Evolutionary conservation across 64 coral and sea anemone genomes (phyloP), one percentile per base, ranked within the genome.

Genomic region (Astreopora myriophthalma): DNA sequence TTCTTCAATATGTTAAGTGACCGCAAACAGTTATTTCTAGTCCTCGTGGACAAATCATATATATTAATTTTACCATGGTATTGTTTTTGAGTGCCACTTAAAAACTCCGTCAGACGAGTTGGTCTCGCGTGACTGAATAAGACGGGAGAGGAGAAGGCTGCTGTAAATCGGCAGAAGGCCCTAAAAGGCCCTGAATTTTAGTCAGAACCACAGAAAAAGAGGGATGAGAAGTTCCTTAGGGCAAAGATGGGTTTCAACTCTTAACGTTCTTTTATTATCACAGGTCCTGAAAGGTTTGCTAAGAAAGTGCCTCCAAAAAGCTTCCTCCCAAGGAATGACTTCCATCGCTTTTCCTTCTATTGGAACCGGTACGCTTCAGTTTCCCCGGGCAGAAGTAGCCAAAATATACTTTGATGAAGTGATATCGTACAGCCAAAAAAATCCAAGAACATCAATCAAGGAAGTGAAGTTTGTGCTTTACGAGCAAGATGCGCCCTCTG

Each of bases 261-360:
- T 16, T 13, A 2, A 14, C 12, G 27, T 19, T 9, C 20, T 52
- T 28, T 31, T 3, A 8, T 55, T 9, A 13, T 6, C 42, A 19
- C 22, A 85, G 65, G 65, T 68, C 27, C 34, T 65, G 8, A 69
- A 60, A 27, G 52, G 13, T 48, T 4, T 80, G 6, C 14, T 80
- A 6, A 0, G 14, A n/a, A 80, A 80, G 8, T 92, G 89, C 55
- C 74, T 95, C 2, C 46, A 60, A 22, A 76, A 79, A 75, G 89
- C 94, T 64, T 27, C 86, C 6, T 34, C 30, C 25, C 48, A 16
- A 40, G 63, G 86, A 20, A 42, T 89, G 37, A 63, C 34, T 0
- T 88, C 55, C 38, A 76, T 96, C 63, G 85, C 89, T 0, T 76
- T 96, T 12, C 85, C 94, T 12, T 90, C 94, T 16, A 96, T 96